A percentile compares a stretch with the other conserved stretches of the same genome.
These are phyloP conservation scores for Lepas anatifera DNA, from an alignment of 2,888 invertebrate genomes.

Conservation along the genomic window DNA sequence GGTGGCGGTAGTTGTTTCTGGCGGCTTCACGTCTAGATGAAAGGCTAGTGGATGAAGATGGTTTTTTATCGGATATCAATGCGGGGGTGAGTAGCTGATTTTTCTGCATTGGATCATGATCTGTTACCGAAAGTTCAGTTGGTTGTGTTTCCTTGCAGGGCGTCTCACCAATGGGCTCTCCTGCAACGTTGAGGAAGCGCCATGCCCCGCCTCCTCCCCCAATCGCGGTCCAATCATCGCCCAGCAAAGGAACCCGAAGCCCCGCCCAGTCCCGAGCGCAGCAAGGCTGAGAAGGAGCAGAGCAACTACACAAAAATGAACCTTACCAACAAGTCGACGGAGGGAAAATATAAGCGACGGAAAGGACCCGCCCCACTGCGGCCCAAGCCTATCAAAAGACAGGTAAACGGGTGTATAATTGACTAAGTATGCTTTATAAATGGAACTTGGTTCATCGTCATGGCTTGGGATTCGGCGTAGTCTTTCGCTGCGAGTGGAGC, in stretches of 20 bases:
- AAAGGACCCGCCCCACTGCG: conserved; percentile 72
- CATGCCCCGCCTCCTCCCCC: conserved; percentile 51
- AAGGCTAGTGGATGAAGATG: too few relatives aligned
- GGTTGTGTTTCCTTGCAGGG: neutral
- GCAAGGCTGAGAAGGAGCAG: conserved; percentile 6
- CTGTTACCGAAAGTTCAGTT: too few relatives aligned
- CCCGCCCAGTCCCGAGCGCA: neutral
- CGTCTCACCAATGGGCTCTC: conserved; percentile 23
- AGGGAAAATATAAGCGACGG: conserved; percentile 56
- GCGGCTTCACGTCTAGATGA: too few relatives aligned
- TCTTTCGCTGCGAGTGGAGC: too few relatives aligned
- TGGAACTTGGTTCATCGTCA: too few relatives aligned
- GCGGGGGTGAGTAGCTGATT: too few relatives aligned
- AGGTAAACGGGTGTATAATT: too few relatives aligned
- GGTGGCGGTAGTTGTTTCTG: too few relatives aligned
- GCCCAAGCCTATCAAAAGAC: conserved; percentile 43
- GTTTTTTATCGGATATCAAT: too few relatives aligned
- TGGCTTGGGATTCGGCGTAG: too few relatives aligned
- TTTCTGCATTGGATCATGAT: too few relatives aligned
- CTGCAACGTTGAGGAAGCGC: conserved; percentile 38
- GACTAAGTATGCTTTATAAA: too few relatives aligned
- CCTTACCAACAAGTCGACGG: conserved; percentile 31
- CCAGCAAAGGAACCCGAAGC: neutral
- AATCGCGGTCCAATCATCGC: neutral
- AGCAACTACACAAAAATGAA: neutral